A percentile compares a stretch with the other conserved stretches of the same genome.
These are phyloP conservation scores for Ornithorhynchus anatinus DNA, from an alignment of 2,113 vertebrate species.

Conservation along the genomic window DNA sequence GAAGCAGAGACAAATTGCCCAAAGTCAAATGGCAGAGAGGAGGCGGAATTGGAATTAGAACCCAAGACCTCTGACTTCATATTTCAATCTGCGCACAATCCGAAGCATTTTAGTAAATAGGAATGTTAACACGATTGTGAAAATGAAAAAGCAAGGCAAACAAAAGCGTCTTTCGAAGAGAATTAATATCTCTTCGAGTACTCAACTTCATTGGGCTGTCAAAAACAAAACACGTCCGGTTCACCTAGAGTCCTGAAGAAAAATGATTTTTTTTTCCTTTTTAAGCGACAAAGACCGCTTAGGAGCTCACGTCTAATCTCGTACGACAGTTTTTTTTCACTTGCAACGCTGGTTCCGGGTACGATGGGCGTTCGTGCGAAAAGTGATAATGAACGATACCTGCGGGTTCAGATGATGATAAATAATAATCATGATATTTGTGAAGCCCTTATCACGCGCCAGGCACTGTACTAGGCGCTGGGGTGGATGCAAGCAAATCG, in stretches of 20 bases:
- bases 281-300: constrained; percentile 33
- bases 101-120: too few relatives aligned
- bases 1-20: too few relatives aligned
- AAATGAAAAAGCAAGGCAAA: constrained; percentile 4
- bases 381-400: too few relatives aligned
- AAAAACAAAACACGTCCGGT: constrained; percentile 24
- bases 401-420: too few relatives aligned
- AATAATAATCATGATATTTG: too few relatives aligned
- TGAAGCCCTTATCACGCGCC: too few relatives aligned
- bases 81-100: too few relatives aligned
- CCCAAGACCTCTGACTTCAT: too few relatives aligned
- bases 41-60: too few relatives aligned
- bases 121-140: not conserved
- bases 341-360: constrained; percentile 52
- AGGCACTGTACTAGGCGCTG: too few relatives aligned
- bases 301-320: constrained; percentile 42
- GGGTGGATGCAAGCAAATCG: too few relatives aligned
- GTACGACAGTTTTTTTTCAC: constrained; percentile 41
- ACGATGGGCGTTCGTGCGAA: constrained; percentile 37
- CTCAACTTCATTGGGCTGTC: not conserved
- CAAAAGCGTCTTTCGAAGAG: constrained; percentile 10
- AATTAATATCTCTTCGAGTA: not conserved
- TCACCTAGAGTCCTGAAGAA: constrained; percentile 26
- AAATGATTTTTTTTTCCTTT: constrained; percentile 28
- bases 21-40: too few relatives aligned